Percentiles rank a stretch among this genome's conserved stretches.
Evolutionary conservation across 2,113 vertebrate species (phyloP).

Genomic region (Cololabis saira): DNA sequence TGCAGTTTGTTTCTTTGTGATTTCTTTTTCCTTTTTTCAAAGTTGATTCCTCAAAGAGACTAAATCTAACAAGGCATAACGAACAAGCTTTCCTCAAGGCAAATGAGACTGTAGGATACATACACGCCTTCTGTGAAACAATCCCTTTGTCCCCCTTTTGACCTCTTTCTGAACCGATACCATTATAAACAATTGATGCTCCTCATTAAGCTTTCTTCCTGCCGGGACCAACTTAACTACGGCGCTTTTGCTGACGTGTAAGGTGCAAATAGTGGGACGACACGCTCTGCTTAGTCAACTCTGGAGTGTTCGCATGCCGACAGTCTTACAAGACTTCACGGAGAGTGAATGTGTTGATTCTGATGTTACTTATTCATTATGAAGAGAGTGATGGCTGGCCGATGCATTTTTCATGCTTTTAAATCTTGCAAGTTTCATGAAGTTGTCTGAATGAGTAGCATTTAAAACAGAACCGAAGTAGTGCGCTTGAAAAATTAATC

Average conservation of each 20-base stretch:
- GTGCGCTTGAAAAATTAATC: constrained; percentile 81
- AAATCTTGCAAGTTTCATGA: constrained; percentile 82
- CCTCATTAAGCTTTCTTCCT: constrained; percentile 23
- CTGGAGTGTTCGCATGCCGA: background rate
- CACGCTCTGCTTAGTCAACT: constrained; percentile 52
- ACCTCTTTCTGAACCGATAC: constrained; percentile 38
- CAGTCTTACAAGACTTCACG: constrained; percentile 37
- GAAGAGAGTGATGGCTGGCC: constrained; percentile 70
- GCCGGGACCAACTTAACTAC: constrained; percentile 17
- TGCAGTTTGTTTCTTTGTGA: too few species aligned
- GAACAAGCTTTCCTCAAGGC: constrained; percentile 19
- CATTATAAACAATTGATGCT: constrained; percentile 26
- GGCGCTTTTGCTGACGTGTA: constrained; percentile 55
- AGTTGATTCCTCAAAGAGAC: background rate
- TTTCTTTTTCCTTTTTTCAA: too few species aligned
- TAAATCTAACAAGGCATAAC: constrained; percentile 16
- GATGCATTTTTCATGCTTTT: constrained; percentile 78
- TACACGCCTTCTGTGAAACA: constrained; percentile 19
- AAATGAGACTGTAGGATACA: constrained; percentile 19
- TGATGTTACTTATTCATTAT: constrained; percentile 81
- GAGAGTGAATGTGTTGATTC: constrained; percentile 73
- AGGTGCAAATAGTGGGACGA: constrained; percentile 32
- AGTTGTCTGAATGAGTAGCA: constrained; percentile 82
- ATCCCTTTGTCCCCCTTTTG: constrained; percentile 14
- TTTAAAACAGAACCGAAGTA: constrained; percentile 77